Evolutionary conservation across 2,113 vertebrate species (phyloP).

Genomic region (Manacus vitellinus): DNA sequence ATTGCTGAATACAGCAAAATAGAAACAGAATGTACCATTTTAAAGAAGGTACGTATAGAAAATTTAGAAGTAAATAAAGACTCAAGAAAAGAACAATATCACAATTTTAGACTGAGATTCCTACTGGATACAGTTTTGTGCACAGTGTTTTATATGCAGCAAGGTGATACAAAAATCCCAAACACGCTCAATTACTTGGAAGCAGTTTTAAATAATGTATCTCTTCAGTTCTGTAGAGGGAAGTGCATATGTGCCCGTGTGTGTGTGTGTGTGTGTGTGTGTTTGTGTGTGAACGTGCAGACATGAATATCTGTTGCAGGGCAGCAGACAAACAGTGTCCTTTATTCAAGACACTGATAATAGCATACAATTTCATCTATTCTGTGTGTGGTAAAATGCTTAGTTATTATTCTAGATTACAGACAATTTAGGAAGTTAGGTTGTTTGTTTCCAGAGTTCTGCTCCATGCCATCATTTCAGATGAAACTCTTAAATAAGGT

Average conservation of each 20-base stretch:
- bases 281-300: neutral
- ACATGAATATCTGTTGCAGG: constrained; percentile 3
- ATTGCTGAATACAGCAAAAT: constrained; percentile 74
- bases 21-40: constrained; percentile 73
- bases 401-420: neutral
- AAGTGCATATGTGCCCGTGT: neutral
- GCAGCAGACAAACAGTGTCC: constrained; percentile 35
- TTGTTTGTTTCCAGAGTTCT: neutral
- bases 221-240: neutral
- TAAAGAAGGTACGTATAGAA: constrained; percentile 57
- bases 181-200: neutral
- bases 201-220: constrained; percentile 58
- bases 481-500: neutral
- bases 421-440: constrained; percentile 7
- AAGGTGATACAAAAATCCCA: constrained; percentile 13
- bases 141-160: constrained; percentile 7
- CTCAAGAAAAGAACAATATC: neutral
- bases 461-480: neutral
- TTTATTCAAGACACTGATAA: constrained; percentile 34
- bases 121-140: constrained; percentile 24
- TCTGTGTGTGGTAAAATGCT: neutral
- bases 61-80: constrained; percentile 65
- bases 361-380: constrained; percentile 17
- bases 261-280: neutral
- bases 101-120: constrained; percentile 25